phyloP scores from a whole-genome alignment of 2,113 vertebrate genomes.

The Ceuthmochares aereus region DNA sequence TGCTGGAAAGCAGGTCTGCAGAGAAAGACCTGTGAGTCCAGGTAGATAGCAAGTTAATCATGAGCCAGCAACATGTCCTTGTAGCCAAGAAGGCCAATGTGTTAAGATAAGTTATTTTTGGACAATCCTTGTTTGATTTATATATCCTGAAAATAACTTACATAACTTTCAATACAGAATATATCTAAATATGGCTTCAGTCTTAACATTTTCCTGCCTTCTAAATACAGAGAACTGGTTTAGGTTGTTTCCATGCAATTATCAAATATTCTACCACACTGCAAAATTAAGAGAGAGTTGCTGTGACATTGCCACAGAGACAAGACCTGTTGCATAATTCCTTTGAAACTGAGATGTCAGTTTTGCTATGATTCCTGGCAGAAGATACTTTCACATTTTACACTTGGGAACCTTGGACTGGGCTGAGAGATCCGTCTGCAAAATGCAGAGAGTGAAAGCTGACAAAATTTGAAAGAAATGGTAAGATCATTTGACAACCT shows the following conservation, averaged over 20 bases:
- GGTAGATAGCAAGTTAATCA: no score
- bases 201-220: background rate
- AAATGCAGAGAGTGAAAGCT: background rate
- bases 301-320: background rate
- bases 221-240: background rate
- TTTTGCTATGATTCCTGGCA: background rate
- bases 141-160: background rate
- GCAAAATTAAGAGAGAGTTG: background rate
- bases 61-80: no score
- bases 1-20: no score
- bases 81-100: no score
- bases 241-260: background rate
- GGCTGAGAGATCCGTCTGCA: background rate
- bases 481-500: slow-evolving; percentile 19
- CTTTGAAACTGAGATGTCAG: background rate
- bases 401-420: background rate
- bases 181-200: background rate
- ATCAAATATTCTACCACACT: background rate
- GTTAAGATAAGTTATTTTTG: background rate
- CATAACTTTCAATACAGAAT: background rate
- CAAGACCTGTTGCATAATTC: background rate
- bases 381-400: background rate
- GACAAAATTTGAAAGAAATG: slow-evolving; percentile 14
- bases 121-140: background rate
- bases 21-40: no score